phyloP scores from a whole-genome alignment of 2,888 invertebrate genomes.

The Spodoptera exigua region DNA sequence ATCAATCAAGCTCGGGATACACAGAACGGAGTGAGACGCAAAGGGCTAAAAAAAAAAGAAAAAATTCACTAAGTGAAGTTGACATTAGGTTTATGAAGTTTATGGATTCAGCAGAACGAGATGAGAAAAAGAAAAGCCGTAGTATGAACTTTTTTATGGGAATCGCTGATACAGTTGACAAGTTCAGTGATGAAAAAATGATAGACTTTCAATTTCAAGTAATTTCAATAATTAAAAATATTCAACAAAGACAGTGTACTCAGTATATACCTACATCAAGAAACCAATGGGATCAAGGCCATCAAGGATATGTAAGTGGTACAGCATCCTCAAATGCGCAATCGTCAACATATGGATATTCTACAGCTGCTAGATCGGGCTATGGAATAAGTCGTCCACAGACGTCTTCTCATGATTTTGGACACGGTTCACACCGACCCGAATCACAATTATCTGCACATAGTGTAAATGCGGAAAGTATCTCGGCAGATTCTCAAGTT shows the following conservation, averaged over 20 bases:
- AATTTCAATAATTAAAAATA: constrained; percentile 51
- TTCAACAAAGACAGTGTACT: constrained; percentile 50
- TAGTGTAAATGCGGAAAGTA: constrained; percentile 54
- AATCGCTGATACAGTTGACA: constrained; percentile 53
- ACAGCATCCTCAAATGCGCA: constrained; percentile 52
- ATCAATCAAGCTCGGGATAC: constrained; percentile 49
- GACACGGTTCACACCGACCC: constrained; percentile 53
- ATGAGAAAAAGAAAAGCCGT: constrained; percentile 52
- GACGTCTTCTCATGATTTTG: constrained; percentile 53
- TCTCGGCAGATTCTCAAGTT: constrained; percentile 54
- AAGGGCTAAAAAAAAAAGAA: constrained; percentile 40
- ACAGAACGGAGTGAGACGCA: constrained; percentile 49
- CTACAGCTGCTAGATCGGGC: constrained; percentile 54
- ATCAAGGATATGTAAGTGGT: constrained; percentile 53
- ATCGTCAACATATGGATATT: constrained; percentile 53
- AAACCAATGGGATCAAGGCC: constrained; percentile 54
- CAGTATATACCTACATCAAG: constrained; percentile 53
- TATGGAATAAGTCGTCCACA: constrained; percentile 52
- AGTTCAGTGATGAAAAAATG: constrained; percentile 53
- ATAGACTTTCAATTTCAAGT: constrained; percentile 55
- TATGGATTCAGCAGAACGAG: constrained; percentile 50
- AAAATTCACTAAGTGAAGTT: constrained; percentile 48
- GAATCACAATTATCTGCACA: constrained; percentile 53
- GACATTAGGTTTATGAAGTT: constrained; percentile 48
- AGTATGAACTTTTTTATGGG: constrained; percentile 52